Evolutionary conservation across 2,888 invertebrate species (phyloP), one percentile per base, ranked within the genome.

Genomic region (Brachyptera risi): DNA sequence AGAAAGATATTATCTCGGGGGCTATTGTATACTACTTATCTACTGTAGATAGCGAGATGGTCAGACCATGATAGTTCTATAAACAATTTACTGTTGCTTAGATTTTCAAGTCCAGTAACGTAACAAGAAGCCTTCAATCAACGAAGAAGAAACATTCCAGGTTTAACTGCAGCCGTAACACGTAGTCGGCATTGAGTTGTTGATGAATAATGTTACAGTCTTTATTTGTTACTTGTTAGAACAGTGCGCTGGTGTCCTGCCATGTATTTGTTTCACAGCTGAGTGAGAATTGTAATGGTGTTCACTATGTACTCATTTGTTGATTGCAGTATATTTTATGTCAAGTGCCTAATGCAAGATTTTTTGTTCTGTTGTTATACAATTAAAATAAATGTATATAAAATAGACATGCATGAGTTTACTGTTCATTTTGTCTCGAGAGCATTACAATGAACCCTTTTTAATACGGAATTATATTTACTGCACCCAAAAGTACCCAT

Each of bases 341-440:
- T 59, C 60, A 65, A 65, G 65, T 65, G 65, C 65, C 65, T 65
- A 63, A 60, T 63, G 49, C 56, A 37, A 60, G 56, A 57, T 47
- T 63, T 61, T 60, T 17, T 59, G 61, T 61, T 64, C 24, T 60
- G 57, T 56, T 63, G 24, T 26, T 17, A 27, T 31, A 23, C 38
- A 56, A 56, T 60, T 57, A 31, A 26, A 51, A 27, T n/a, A 26
- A 27, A 31, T 62, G 62, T 59, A 59, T 59, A 58, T 47, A 44
- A 44, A 27, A 49, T 44, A 11, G 24, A 13, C 21, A 37, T 23
- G 23, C 13, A 21, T 31, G 26, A n/a, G n/a, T n/a, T 42, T 19
- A 1, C 21, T 42, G 21, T 24, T 42, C 9, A 42, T 13, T 17
- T 17, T 42, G 5, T 7, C 4, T 3, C 13, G 3, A n/a, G 19